These are phyloP conservation scores for Nylanderia fulva DNA, from an alignment of 1,140 invertebrate genomes.

Conservation along the genomic window DNA sequence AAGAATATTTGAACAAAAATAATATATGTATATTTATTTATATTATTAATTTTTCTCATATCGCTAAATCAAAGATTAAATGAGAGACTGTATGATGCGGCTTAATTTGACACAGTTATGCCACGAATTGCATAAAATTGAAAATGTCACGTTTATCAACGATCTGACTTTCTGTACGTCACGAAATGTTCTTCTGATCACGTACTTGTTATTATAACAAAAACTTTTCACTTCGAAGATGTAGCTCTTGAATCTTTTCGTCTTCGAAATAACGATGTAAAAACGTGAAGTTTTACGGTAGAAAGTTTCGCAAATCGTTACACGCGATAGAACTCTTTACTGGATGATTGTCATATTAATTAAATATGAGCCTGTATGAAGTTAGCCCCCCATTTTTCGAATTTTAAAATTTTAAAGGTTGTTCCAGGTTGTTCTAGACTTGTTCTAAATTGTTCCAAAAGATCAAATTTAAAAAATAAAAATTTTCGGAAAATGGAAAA, in stretches of 20 bases:
- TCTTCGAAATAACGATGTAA: slow-evolving; percentile 55
- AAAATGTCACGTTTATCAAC: slow-evolving; percentile 51
- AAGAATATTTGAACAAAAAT: neutral
- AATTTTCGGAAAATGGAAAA: too few relatives aligned
- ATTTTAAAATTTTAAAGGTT: too few relatives aligned
- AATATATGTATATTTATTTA: slow-evolving; percentile 10
- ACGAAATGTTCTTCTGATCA: slow-evolving; percentile 51
- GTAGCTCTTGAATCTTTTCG: slow-evolving; percentile 18
- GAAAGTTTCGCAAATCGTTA: slow-evolving; percentile 29
- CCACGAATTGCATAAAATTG: neutral
- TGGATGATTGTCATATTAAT: slow-evolving; percentile 26
- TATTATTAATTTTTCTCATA: neutral
- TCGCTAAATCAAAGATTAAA: neutral
- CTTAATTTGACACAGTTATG: neutral
- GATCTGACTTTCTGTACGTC: neutral
- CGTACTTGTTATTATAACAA: slow-evolving; percentile 66
- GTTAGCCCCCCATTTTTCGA: too few relatives aligned
- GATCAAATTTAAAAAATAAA: too few relatives aligned
- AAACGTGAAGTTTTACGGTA: neutral
- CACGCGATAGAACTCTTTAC: neutral
- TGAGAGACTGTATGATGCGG: neutral
- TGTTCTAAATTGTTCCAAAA: too few relatives aligned
- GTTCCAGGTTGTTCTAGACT: too few relatives aligned
- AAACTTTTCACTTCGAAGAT: slow-evolving; percentile 29
- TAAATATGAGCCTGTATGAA: too few relatives aligned